Evolutionary conservation across 2,888 invertebrate species (phyloP).

Genomic region (Portevinia maculata): DNA sequence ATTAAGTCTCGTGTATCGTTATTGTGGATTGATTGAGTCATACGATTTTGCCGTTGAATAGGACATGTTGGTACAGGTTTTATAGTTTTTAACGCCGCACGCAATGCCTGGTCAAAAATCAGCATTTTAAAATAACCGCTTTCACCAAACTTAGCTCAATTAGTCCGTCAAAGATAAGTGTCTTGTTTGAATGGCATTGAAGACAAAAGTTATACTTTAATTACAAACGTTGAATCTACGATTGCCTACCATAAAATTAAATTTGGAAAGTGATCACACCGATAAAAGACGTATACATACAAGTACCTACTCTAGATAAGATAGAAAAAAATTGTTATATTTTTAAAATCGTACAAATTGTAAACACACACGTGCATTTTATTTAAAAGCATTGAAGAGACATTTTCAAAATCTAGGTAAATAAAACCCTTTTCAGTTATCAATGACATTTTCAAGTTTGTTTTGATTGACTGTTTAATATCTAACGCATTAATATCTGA

Average conservation of each 20-base stretch:
- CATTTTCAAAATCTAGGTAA: neutral
- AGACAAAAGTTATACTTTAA: no score
- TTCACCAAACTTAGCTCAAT: no score
- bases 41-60: no score
- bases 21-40: no score
- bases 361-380: neutral
- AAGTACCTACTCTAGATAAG: slow-evolving; percentile 20
- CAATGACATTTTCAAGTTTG: slow-evolving; percentile 15
- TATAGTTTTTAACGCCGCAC: no score
- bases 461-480: slow-evolving; percentile 16
- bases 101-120: no score
- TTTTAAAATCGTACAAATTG: neutral
- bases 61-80: no score
- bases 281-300: slow-evolving; percentile 7
- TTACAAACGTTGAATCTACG: no score
- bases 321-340: neutral
- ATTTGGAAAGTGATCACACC: neutral
- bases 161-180: no score
- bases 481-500: neutral
- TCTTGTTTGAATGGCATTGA: no score
- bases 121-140: no score
- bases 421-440: slow-evolving; percentile 26
- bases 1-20: no score
- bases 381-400: slow-evolving; percentile 1
- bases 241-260: neutral